phyloP scores from a whole-genome alignment of 2,888 invertebrate genomes.

The Athrips mouffetella region DNA sequence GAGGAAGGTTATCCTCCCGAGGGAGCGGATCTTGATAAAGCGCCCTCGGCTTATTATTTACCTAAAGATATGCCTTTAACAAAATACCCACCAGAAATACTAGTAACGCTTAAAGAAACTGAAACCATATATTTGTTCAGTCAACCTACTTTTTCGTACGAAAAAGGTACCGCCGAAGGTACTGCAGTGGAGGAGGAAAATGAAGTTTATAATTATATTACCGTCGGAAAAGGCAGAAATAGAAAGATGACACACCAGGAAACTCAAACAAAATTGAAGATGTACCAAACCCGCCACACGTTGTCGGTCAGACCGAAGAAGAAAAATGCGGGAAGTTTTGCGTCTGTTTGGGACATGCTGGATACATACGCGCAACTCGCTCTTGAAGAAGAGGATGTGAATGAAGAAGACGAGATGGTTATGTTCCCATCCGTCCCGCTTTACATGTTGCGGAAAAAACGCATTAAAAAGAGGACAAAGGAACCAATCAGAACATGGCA shows the following conservation, averaged over 20 bases:
- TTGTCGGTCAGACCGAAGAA: conserved; percentile 75
- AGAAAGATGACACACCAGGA: conserved; percentile 82
- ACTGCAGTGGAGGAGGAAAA: conserved; percentile 79
- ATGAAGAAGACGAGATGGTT: conserved; percentile 70
- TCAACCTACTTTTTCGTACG: conserved; percentile 80
- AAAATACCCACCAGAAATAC: conserved; percentile 77
- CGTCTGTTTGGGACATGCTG: conserved; percentile 88
- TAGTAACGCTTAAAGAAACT: conserved; percentile 82
- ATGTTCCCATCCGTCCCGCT: conserved; percentile 61
- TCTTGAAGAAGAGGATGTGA: conserved; percentile 38
- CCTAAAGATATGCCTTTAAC: conserved; percentile 48
- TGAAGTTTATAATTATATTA: conserved; percentile 81
- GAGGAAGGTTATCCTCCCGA: conserved; percentile 48
- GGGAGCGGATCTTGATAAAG: conserved; percentile 45
- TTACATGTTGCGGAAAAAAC: conserved; percentile 49
- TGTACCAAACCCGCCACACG: conserved; percentile 82
- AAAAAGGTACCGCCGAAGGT: conserved; percentile 79
- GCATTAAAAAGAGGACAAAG: conserved; percentile 26
- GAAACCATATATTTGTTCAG: conserved; percentile 81
- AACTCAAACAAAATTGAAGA: conserved; percentile 81
- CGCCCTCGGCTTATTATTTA: conserved; percentile 65
- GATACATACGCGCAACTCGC: conserved; percentile 80
- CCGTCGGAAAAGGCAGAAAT: conserved; percentile 82
- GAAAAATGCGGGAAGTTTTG: conserved; percentile 80
- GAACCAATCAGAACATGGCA: conserved; percentile 43